These are phyloP conservation scores for Callionymus lyra DNA, from an alignment of 2,113 vertebrate species.

Conservation along the genomic window DNA sequence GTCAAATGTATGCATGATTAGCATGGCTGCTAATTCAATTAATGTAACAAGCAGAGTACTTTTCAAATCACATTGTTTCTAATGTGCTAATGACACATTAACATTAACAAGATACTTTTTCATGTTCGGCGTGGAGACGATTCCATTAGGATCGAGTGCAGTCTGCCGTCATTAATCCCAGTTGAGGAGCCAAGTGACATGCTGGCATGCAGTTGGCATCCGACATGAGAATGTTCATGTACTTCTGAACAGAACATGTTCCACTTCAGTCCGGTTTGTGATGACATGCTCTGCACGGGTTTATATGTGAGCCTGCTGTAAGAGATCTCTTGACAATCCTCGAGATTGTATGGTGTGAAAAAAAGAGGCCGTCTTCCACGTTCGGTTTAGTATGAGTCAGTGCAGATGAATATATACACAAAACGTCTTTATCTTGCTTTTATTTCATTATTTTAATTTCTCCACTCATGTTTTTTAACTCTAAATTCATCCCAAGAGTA, in stretches of 20 bases:
- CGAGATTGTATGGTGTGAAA: too few relatives aligned
- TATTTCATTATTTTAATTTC: too few relatives aligned
- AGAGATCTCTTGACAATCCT: too few relatives aligned
- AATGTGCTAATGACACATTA: slow-evolving; percentile 54
- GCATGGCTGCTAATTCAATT: slow-evolving; percentile 61
- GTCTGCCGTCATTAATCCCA: slow-evolving; percentile 36
- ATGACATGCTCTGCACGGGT: not conserved
- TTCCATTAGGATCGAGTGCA: slow-evolving; percentile 35
- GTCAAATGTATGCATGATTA: slow-evolving; percentile 62
- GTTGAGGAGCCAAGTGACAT: slow-evolving; percentile 6
- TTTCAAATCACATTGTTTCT: slow-evolving; percentile 45
- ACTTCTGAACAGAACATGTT: slow-evolving; percentile 9
- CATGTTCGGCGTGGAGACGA: slow-evolving; percentile 29
- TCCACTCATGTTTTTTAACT: too few relatives aligned
- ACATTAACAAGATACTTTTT: slow-evolving; percentile 38
- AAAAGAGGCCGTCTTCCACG: too few relatives aligned
- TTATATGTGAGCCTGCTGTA: too few relatives aligned
- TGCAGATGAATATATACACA: too few relatives aligned
- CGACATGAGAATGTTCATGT: slow-evolving; percentile 10
- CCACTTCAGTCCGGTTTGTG: slow-evolving; percentile 13
- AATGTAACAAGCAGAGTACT: slow-evolving; percentile 45
- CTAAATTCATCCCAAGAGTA: too few relatives aligned
- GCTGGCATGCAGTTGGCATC: slow-evolving; percentile 2
- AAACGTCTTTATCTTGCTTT: too few relatives aligned
- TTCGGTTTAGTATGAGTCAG: too few relatives aligned